Evolutionary conservation across 2,113 vertebrate genomes (phyloP).

Genomic region (Pipa parva): DNA sequence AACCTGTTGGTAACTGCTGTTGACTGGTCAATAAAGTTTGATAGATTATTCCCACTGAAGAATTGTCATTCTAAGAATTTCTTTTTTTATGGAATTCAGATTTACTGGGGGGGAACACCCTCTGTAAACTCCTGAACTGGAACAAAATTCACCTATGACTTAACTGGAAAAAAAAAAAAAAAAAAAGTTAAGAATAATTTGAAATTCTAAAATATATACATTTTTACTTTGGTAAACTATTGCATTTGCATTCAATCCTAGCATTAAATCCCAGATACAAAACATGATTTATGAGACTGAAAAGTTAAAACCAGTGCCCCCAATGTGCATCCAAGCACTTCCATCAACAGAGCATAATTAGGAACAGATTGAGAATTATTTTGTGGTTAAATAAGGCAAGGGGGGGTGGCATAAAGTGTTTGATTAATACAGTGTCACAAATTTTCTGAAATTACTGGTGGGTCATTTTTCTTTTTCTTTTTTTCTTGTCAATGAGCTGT

Average conservation of each 20-base stretch:
- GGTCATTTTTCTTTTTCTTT: slow-evolving; percentile 9
- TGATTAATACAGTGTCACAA: slow-evolving; percentile 22
- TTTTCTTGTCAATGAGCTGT: background rate
- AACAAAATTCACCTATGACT: background rate
- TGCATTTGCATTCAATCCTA: background rate
- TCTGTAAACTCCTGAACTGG: background rate
- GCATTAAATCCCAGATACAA: slow-evolving; percentile 4
- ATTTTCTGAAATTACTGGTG: slow-evolving; percentile 12
- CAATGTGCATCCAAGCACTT: slow-evolving; percentile 2
- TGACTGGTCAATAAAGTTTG: slow-evolving; percentile 16
- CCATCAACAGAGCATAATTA: slow-evolving; percentile 25
- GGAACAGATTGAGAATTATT: slow-evolving; percentile 19
- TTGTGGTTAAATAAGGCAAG: slow-evolving; percentile 4
- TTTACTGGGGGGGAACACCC: background rate
- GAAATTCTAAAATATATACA: background rate
- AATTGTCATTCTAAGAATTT: slow-evolving; percentile 8
- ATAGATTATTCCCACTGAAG: slow-evolving; percentile 6
- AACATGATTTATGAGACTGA: slow-evolving; percentile 22
- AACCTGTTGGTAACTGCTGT: slow-evolving; percentile 1
- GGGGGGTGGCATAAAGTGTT: background rate
- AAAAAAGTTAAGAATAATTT: background rate
- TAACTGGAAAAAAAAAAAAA: too few relatives aligned
- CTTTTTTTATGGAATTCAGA: slow-evolving; percentile 4
- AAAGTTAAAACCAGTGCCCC: slow-evolving; percentile 11
- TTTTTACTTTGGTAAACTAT: background rate